Evolutionary conservation across 1,140 invertebrate genomes (phyloP).

Genomic region (Drosophila repleta): DNA sequence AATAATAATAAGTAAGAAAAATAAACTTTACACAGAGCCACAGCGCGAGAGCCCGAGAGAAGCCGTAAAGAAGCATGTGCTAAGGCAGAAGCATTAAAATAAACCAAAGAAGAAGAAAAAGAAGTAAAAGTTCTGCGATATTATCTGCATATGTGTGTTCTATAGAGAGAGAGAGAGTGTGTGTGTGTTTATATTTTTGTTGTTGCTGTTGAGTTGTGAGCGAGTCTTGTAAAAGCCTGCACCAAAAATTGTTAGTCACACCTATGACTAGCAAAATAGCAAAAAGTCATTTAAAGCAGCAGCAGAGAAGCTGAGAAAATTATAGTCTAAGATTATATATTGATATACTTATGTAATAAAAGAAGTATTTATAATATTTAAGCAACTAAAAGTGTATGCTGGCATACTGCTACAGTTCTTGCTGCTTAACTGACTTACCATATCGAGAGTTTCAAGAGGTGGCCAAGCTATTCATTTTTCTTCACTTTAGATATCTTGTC

Average conservation of each 20-base stretch:
- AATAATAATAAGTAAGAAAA: conserved; percentile 80
- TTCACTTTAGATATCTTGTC: no score
- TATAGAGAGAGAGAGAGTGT: not conserved
- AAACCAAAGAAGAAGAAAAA: conserved; percentile 34
- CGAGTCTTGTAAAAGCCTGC: conserved; percentile 22
- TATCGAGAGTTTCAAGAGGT: no score
- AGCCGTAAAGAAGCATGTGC: conserved; percentile 76
- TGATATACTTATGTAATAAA: no score
- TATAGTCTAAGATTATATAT: no score
- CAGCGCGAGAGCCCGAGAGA: conserved; percentile 8
- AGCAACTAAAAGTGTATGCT: no score
- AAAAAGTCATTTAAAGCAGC: no score
- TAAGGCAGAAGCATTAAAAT: conserved; percentile 74
- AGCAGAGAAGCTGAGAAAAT: no score
- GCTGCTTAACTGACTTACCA: no score
- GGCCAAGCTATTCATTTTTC: no score
- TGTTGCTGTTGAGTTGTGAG: conserved; percentile 20
- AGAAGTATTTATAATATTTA: no score
- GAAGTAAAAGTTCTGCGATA: conserved; percentile 60
- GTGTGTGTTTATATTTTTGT: conserved; percentile 29
- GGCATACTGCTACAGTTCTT: no score
- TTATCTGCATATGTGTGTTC: conserved; percentile 56
- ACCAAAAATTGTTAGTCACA: conserved; percentile 16
- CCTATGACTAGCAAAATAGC: not conserved
- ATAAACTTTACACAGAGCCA: conserved; percentile 71